Evolutionary conservation across 2,113 vertebrate genomes (phyloP).

Genomic region (Terrapene triunguis): DNA sequence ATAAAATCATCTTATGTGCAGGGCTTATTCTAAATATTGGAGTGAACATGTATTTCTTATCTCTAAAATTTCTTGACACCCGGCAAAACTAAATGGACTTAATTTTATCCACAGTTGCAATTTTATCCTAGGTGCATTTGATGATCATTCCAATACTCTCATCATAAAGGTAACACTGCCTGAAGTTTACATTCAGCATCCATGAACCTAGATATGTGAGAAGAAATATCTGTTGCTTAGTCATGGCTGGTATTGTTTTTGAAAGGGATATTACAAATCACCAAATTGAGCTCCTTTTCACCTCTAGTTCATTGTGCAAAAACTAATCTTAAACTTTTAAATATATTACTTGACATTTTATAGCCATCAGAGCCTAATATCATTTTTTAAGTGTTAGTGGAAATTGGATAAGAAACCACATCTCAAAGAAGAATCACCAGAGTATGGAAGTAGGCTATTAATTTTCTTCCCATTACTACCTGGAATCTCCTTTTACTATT

Average conservation of each 20-base stretch:
- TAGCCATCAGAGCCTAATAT: constrained; percentile 25
- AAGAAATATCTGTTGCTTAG: background rate
- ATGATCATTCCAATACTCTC: background rate
- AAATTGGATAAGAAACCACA: constrained; percentile 63
- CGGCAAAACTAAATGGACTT: background rate
- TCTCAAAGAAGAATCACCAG: constrained; percentile 63
- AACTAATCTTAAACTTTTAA: constrained; percentile 60
- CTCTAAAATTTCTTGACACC: background rate
- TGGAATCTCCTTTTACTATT: constrained; percentile 24
- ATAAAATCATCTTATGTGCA: background rate
- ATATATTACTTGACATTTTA: constrained; percentile 63
- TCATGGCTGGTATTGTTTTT: constrained; percentile 7
- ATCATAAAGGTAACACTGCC: background rate
- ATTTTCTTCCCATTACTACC: constrained; percentile 66
- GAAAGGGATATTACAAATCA: background rate
- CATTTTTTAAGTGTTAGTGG: constrained; percentile 52
- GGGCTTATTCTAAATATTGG: background rate
- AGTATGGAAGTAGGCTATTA: constrained; percentile 52
- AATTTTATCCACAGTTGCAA: background rate
- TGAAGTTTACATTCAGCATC: background rate
- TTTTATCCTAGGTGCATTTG: background rate
- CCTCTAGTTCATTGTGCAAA: constrained; percentile 30
- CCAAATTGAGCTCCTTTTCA: background rate
- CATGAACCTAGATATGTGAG: background rate
- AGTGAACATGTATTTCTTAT: background rate